phyloP scores from a whole-genome alignment of 2,113 vertebrate species.

The Stercorarius parasiticus region DNA sequence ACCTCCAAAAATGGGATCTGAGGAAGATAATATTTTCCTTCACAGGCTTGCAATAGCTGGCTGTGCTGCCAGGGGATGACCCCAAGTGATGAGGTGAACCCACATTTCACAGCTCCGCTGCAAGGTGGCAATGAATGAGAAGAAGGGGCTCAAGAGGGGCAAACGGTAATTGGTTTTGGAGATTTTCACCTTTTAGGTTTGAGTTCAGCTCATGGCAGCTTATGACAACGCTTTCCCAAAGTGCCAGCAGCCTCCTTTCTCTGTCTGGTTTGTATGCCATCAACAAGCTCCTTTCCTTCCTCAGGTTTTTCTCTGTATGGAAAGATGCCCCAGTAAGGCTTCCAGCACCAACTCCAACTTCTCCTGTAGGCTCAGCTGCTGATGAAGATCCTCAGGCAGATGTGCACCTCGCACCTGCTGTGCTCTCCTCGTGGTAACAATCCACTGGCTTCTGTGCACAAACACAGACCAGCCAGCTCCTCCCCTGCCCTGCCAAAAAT shows the following conservation, averaged over 20 bases:
- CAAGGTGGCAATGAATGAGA: not conserved
- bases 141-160: not conserved
- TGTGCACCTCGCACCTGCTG: not conserved
- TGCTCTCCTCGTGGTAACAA: not conserved
- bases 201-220: not conserved
- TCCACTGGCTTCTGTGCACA: not conserved
- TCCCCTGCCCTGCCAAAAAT: not conserved
- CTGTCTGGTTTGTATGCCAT: not conserved
- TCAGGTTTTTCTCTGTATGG: not conserved
- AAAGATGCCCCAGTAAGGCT: not conserved
- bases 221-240: not conserved
- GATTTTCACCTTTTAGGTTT: not conserved
- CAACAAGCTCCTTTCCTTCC: not conserved
- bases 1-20: not conserved
- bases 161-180: not conserved
- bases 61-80: not conserved
- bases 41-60: not conserved
- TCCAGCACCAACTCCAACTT: not conserved
- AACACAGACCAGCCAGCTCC: not conserved
- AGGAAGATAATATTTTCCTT: not conserved
- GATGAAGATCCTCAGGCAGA: not conserved
- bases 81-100: not conserved
- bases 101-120: not conserved
- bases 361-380: not conserved
- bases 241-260: not conserved